Evolutionary conservation across 2,797 vertebrate species (phyloP).

Genomic region (Valencia hispanica): DNA sequence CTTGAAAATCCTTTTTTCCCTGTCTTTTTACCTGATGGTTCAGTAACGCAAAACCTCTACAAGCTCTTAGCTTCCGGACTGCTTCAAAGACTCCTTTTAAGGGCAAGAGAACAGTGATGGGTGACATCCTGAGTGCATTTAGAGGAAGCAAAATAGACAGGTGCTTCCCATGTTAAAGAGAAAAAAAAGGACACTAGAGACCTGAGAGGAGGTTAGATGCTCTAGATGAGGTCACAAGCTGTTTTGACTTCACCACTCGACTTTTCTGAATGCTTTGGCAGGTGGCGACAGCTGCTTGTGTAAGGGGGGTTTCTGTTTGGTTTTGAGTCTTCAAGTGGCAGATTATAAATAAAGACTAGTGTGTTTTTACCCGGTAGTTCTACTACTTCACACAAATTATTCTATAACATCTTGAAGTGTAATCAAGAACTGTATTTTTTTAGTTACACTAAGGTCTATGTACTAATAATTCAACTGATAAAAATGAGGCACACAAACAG

Average conservation of each 20-base stretch:
- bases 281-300: slow-evolving; percentile 72
- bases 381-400: background rate
- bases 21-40: slow-evolving; percentile 45
- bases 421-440: background rate
- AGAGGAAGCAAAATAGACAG: slow-evolving; percentile 66
- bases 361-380: background rate
- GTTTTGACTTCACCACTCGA: slow-evolving; percentile 77
- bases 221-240: slow-evolving; percentile 73
- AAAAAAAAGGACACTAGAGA: slow-evolving; percentile 44
- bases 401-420: background rate
- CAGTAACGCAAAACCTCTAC: slow-evolving; percentile 46
- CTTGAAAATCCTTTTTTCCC: slow-evolving; percentile 50
- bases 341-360: slow-evolving; percentile 13
- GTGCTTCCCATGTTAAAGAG: slow-evolving; percentile 71
- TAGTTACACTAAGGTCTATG: background rate
- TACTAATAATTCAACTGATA: background rate
- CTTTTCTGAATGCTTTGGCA: slow-evolving; percentile 64
- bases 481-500: background rate
- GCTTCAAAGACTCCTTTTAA: slow-evolving; percentile 45
- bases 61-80: slow-evolving; percentile 41
- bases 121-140: slow-evolving; percentile 58
- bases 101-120: slow-evolving; percentile 40
- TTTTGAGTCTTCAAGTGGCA: slow-evolving; percentile 39
- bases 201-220: slow-evolving; percentile 60
- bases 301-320: slow-evolving; percentile 44